Evolutionary conservation across 35 echinoderm and acorn worm genomes (phyloP).

Genomic region (Eucidaris tribuloides): DNA sequence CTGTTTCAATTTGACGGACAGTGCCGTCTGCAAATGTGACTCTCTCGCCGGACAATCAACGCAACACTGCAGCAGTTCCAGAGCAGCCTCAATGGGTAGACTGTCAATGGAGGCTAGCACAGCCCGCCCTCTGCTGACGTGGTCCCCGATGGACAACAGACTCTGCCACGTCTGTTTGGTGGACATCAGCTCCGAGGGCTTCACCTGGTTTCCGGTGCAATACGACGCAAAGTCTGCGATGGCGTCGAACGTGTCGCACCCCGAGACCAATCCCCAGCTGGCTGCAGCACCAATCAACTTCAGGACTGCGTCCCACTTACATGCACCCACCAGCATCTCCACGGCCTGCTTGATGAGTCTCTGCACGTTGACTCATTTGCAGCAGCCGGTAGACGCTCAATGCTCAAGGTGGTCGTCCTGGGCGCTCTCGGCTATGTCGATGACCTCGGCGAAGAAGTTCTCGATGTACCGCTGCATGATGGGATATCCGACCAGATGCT

Average conservation of each 20-base stretch:
- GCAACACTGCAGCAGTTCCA: conserved; percentile 65
- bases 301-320: conserved; percentile 50
- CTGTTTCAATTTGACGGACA: conserved; percentile 61
- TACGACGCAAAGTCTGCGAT: not conserved
- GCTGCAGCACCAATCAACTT: conserved; percentile 26
- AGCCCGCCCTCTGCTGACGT: conserved; percentile 10
- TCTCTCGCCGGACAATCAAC: conserved; percentile 10
- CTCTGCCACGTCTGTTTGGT: conserved; percentile 11
- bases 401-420: too few relatives aligned
- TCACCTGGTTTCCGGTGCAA: conserved; percentile 14
- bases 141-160: not conserved
- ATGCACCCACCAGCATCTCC: conserved; percentile 16
- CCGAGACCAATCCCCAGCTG: not conserved
- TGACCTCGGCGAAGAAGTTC: conserved; percentile 37
- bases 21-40: not conserved
- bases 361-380: too few relatives aligned
- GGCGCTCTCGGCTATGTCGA: conserved; percentile 20
- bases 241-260: not conserved
- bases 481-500: conserved; percentile 47
- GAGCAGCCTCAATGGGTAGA: conserved; percentile 27
- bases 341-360: conserved; percentile 36
- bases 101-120: conserved; percentile 44
- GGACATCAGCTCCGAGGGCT: not conserved
- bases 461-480: conserved; percentile 71
- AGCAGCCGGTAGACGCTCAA: too few relatives aligned